Evolutionary conservation across 1,140 invertebrate species (phyloP), one percentile per base, ranked within the genome.

Genomic region (Scylla paramamosain): DNA sequence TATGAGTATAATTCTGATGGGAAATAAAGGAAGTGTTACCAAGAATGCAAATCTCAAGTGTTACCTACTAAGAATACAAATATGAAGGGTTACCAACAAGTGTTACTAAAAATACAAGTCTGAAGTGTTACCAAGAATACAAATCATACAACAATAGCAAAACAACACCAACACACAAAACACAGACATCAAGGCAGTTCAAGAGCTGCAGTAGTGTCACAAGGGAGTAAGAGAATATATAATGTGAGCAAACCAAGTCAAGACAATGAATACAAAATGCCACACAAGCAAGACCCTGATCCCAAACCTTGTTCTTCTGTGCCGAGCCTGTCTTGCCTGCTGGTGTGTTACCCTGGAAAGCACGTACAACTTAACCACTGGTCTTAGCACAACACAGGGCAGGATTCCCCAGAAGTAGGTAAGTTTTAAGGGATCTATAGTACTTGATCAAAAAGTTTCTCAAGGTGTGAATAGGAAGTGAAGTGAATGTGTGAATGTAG

Each of bases 301-400:
- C 87, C 32, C 93, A 32, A 91, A 94, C 93, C 93, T 94, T 94
- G 20, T 94, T 94, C 93, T 94, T 94, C 82, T 45, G 87, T 29
- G 59, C 93, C 89, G 87, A 14, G 59, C 90, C 93, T 94, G 88
- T 52, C 48, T 82, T 94, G 31, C 25, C 90, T 28, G 88, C 93
- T 48, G 93, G 90, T 14, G 89, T 67, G 93, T 31, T 94, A 91
- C 93, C 93, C 93, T 94, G 93, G 7, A 94, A 94, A 28, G 88
- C 31, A 31, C 0, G 7, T 29, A 90, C 12, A 12, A 90, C 20
- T 25, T 32, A 88, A 88, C 29, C 14, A 8, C 10, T 20, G 31
- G 4, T 25, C 29, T 32, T 32, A 8, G 28, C 84, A 14, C 84
- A 87, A 32, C 14, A 87, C 20, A 87, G 16, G 39, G 29, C 16